Percentiles rank a stretch among this genome's conserved stretches.
Conservation (phyloP, 2,797 vertebrate genomes). For the Poeciliopsis paucimaculata region DNA sequence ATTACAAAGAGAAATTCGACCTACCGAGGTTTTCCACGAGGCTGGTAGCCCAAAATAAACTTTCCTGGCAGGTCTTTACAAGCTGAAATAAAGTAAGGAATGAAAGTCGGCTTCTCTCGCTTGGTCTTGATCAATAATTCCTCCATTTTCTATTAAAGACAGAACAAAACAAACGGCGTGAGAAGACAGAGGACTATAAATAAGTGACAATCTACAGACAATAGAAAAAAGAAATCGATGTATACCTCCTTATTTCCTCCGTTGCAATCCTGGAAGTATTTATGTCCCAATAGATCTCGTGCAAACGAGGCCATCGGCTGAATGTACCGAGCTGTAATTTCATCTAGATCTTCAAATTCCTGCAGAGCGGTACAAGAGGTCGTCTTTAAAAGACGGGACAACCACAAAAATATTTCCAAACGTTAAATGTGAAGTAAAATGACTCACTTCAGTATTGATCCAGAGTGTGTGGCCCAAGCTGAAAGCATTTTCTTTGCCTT, state of each 20-base stretch:
- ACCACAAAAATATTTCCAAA: background rate
- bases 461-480: constrained; percentile 96
- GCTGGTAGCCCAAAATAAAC: constrained; percentile 98
- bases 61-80: constrained; percentile 97
- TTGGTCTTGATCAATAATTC: constrained; percentile 92
- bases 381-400: constrained; percentile 5
- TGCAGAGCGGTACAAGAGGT: constrained; percentile 60
- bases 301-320: constrained; percentile 99
- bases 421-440: background rate
- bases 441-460: constrained; percentile 92
- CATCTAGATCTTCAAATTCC: constrained; percentile 99
- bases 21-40: constrained; percentile 97
- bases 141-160: constrained; percentile 90
- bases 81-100: constrained; percentile 95
- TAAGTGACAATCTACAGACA: background rate
- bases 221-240: background rate
- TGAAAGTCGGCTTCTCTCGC: constrained; percentile 98
- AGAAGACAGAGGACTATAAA: background rate
- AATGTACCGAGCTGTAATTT: constrained; percentile 97
- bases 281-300: constrained; percentile 93
- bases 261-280: constrained; percentile 95
- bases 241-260: constrained; percentile 91
- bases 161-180: constrained; percentile 6
- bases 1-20: constrained; percentile 23
- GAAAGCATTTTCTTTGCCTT: constrained; percentile 99